Evolutionary conservation across 2,113 vertebrate species (phyloP).

Genomic region (Erinaceus europaeus): DNA sequence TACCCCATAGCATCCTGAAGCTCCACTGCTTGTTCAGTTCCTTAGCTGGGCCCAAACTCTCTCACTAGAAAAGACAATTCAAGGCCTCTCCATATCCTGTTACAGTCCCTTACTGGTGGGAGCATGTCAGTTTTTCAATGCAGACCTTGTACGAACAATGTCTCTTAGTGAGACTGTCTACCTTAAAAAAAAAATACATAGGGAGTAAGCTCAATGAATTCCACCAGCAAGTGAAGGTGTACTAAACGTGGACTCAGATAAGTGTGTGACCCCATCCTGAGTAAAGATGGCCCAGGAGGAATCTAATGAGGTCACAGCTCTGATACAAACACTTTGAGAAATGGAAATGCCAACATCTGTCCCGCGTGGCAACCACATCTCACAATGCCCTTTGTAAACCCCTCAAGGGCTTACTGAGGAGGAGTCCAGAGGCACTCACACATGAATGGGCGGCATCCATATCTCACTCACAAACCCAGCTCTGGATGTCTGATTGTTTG

Average conservation of each 20-base stretch:
- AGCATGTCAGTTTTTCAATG: rapidly evolving
- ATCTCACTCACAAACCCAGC: constrained; percentile 21
- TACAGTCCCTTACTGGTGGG: neutral
- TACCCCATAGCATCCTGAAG: neutral
- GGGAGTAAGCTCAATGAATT: neutral
- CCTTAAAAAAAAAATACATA: neutral
- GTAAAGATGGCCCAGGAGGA: neutral
- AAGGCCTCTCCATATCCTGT: neutral
- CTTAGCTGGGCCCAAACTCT: neutral
- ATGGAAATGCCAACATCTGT: constrained; percentile 39
- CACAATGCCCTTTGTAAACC: neutral
- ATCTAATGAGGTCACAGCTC: neutral
- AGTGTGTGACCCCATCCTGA: rapidly evolving
- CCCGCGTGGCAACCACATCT: neutral
- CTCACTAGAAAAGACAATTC: neutral
- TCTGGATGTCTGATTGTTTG: constrained; percentile 49
- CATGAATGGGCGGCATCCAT: neutral
- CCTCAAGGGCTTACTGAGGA: neutral
- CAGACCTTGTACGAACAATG: neutral
- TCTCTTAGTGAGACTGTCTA: neutral
- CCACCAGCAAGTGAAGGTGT: too few relatives aligned
- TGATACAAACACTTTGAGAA: neutral
- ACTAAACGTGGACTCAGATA: neutral
- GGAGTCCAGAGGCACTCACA: too few relatives aligned
- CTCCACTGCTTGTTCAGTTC: neutral